A percentile compares a stretch with the other conserved stretches of the same genome.
phyloP scores from a whole-genome alignment of 2,888 invertebrate species.

The Pilophorus perplexus region DNA sequence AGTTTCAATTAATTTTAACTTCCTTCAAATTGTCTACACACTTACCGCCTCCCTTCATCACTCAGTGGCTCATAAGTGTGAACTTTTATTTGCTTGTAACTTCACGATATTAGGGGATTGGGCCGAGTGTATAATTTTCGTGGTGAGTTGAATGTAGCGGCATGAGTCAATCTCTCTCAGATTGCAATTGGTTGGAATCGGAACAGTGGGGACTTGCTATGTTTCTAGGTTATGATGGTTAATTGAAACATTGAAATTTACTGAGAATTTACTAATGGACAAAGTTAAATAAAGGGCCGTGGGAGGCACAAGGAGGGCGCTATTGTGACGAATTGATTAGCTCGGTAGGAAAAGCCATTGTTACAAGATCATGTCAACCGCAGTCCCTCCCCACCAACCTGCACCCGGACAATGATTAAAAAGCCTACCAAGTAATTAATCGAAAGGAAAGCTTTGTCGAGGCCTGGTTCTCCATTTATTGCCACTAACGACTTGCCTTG shows the following conservation, averaged over 20 bases:
- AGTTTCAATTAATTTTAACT: too few relatives aligned
- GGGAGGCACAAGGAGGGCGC: conserved; percentile 21
- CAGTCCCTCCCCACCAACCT: conserved; percentile 22
- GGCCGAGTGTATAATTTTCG: too few relatives aligned
- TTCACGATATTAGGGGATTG: too few relatives aligned
- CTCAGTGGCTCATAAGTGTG: too few relatives aligned
- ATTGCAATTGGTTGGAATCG: background rate
- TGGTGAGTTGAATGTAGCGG: too few relatives aligned
- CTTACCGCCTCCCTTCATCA: too few relatives aligned
- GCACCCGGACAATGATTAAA: conserved; percentile 38
- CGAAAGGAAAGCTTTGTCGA: conserved; percentile 35
- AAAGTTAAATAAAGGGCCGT: conserved; percentile 43
- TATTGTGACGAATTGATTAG: conserved; percentile 41
- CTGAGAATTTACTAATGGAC: conserved; percentile 40
- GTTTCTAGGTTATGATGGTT: conserved; percentile 40
- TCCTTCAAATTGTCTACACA: too few relatives aligned
- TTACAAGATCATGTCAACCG: conserved; percentile 42
- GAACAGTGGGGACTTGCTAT: conserved; percentile 10
- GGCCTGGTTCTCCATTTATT: conserved; percentile 39
- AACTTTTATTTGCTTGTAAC: too few relatives aligned
- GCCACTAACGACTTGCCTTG: conserved; percentile 40
- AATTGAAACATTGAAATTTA: conserved; percentile 44
- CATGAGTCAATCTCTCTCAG: too few relatives aligned
- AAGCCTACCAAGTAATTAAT: conserved; percentile 42
- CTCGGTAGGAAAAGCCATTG: conserved; percentile 40